phyloP scores from a whole-genome alignment of 2,113 vertebrate genomes.

The Megaceryle maxima region DNA sequence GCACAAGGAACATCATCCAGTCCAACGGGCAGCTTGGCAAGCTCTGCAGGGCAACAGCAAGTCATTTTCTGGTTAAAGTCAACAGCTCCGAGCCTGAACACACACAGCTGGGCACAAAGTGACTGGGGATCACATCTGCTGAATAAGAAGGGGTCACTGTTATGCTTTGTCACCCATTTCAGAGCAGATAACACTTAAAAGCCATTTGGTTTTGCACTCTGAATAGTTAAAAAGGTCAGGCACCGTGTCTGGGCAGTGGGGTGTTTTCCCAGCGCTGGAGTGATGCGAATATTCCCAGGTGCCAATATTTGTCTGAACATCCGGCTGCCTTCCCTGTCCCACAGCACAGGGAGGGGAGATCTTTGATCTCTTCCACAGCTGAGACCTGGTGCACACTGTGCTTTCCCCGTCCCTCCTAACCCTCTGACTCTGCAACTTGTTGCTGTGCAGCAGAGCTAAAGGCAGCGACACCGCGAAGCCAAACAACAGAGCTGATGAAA shows the following conservation, averaged over 20 bases:
- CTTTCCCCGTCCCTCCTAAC: not conserved
- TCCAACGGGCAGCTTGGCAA: not conserved
- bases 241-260: slow-evolving; percentile 3
- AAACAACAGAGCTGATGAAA: not conserved
- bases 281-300: slow-evolving; percentile 58
- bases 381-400: not conserved
- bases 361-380: not conserved
- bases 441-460: not conserved
- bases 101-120: slow-evolving; percentile 57
- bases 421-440: not conserved
- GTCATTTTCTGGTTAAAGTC: slow-evolving; percentile 29
- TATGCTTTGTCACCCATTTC: slow-evolving; percentile 54
- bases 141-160: slow-evolving; percentile 54
- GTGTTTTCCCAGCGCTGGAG: slow-evolving; percentile 11
- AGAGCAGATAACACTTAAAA: slow-evolving; percentile 41
- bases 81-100: slow-evolving; percentile 50
- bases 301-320: slow-evolving; percentile 12
- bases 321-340: slow-evolving; percentile 2
- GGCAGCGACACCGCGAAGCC: fast-evolving
- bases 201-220: slow-evolving; percentile 50
- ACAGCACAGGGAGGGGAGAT: not conserved
- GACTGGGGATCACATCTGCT: slow-evolving; percentile 51
- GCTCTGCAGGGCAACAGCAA: not conserved
- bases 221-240: slow-evolving; percentile 63
- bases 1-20: not conserved